Percentiles rank a stretch among this genome's conserved stretches.
Conservation (phyloP, 2,888 invertebrate species). For the Maniola hyperantus region DNA sequence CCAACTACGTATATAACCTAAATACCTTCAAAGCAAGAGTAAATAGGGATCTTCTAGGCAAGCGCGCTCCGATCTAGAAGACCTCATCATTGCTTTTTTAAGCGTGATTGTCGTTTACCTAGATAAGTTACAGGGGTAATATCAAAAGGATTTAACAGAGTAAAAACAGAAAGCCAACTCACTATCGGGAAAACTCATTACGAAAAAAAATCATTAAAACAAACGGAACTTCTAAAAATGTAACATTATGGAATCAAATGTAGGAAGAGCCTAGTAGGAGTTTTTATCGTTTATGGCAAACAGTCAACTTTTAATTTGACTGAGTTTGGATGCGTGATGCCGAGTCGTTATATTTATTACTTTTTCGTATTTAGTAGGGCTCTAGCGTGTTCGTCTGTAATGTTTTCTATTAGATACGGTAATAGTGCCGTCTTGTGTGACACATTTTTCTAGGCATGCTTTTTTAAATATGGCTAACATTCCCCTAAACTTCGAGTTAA, state of each 20-base stretch:
- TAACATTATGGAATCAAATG: constrained; percentile 51
- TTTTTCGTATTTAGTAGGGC: constrained; percentile 68
- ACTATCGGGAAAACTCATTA: constrained; percentile 32
- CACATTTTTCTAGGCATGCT: constrained; percentile 1
- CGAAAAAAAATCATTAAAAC: constrained; percentile 34
- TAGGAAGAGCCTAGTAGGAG: constrained; percentile 65
- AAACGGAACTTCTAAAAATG: constrained; percentile 37
- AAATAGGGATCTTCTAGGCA: too few species aligned
- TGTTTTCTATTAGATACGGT: constrained; percentile 27
- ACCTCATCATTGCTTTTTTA: too few species aligned
- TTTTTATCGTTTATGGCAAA: constrained; percentile 77
- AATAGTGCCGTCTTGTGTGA: constrained; percentile 13
- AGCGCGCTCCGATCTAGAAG: too few species aligned
- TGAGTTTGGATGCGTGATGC: constrained; percentile 77
- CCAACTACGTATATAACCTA: too few species aligned
- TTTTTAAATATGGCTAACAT: neutral
- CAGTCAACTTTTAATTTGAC: constrained; percentile 80
- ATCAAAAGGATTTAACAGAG: too few species aligned
- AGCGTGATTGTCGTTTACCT: too few species aligned
- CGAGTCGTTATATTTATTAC: constrained; percentile 73
- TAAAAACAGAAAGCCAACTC: neutral
- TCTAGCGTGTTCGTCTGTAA: constrained; percentile 55
- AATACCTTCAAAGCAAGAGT: too few species aligned
- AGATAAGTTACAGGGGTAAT: too few species aligned
- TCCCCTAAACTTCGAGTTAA: too few species aligned